These are phyloP conservation scores for Hippocampus zosterae DNA, from an alignment of 2,113 vertebrate species.

Conservation along the genomic window DNA sequence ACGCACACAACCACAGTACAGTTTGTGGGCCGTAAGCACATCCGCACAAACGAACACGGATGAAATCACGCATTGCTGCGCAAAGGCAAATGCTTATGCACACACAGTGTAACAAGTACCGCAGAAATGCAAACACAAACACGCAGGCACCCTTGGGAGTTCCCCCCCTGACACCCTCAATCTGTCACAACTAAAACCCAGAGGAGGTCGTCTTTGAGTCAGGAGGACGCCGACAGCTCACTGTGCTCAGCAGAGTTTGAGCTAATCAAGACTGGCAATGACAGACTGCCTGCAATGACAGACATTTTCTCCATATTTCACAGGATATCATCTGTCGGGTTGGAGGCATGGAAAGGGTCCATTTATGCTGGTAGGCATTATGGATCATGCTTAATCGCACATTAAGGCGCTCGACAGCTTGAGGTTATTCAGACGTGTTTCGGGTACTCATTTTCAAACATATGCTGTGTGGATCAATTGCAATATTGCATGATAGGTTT, in stretches of 20 bases:
- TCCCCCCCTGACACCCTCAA: conserved; percentile 56
- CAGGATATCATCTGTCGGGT: conserved; percentile 41
- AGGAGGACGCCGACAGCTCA: conserved; percentile 41
- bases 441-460: conserved; percentile 23
- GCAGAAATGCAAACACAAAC: conserved; percentile 19
- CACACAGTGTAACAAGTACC: conserved; percentile 6
- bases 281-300: conserved; percentile 51
- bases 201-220: conserved; percentile 49
- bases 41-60: neutral
- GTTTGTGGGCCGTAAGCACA: conserved; percentile 2
- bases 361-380: conserved; percentile 25
- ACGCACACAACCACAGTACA: neutral
- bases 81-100: conserved; percentile 8
- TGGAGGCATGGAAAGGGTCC: conserved; percentile 25
- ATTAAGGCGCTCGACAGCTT: conserved; percentile 18
- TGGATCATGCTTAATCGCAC: conserved; percentile 38
- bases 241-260: conserved; percentile 51
- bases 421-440: conserved; percentile 18
- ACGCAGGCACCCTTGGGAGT: conserved; percentile 39
- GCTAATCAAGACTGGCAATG: conserved; percentile 58
- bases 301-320: conserved; percentile 45
- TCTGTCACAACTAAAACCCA: conserved; percentile 64
- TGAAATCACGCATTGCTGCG: neutral
- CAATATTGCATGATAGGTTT: neutral
- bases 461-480: conserved; percentile 5